phyloP scores from a whole-genome alignment of 2,888 invertebrate species.

The Lacanobia oleracea region DNA sequence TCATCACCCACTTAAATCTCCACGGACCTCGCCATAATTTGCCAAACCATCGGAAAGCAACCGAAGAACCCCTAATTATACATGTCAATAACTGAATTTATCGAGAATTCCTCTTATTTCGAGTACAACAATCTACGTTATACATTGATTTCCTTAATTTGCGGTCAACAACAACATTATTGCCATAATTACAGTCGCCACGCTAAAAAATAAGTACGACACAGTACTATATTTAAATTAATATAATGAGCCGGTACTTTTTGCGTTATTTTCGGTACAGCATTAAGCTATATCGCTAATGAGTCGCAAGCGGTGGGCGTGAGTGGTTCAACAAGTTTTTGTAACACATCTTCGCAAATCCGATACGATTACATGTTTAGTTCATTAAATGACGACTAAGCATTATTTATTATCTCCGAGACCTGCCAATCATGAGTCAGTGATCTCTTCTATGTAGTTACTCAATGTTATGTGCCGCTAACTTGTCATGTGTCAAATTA shows the following conservation, averaged over 20 bases:
- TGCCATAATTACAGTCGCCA: slow-evolving; percentile 45
- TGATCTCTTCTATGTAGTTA: slow-evolving; percentile 68
- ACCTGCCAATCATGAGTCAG: slow-evolving; percentile 77
- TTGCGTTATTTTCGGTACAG: slow-evolving; percentile 45
- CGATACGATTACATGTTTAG: slow-evolving; percentile 70
- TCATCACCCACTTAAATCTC: slow-evolving; percentile 54
- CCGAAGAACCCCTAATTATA: slow-evolving; percentile 44
- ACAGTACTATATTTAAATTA: slow-evolving; percentile 53
- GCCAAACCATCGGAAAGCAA: slow-evolving; percentile 34
- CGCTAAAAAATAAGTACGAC: slow-evolving; percentile 33
- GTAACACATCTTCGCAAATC: slow-evolving; percentile 57
- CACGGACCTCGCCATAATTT: slow-evolving; percentile 30
- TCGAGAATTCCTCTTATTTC: slow-evolving; percentile 55
- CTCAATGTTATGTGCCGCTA: slow-evolving; percentile 47
- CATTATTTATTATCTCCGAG: slow-evolving; percentile 71
- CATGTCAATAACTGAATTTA: slow-evolving; percentile 62
- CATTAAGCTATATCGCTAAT: slow-evolving; percentile 59
- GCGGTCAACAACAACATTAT: slow-evolving; percentile 46
- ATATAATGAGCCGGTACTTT: slow-evolving; percentile 36
- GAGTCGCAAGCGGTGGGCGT: slow-evolving; percentile 59
- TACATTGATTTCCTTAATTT: slow-evolving; percentile 63
- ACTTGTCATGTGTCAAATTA: slow-evolving; percentile 67
- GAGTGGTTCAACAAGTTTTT: slow-evolving; percentile 63
- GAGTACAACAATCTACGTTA: slow-evolving; percentile 27
- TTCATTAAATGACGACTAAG: slow-evolving; percentile 75